Base-by-base conservation (phyloP, 2,888 invertebrate species). In the Ennomos erosarius region DNA sequence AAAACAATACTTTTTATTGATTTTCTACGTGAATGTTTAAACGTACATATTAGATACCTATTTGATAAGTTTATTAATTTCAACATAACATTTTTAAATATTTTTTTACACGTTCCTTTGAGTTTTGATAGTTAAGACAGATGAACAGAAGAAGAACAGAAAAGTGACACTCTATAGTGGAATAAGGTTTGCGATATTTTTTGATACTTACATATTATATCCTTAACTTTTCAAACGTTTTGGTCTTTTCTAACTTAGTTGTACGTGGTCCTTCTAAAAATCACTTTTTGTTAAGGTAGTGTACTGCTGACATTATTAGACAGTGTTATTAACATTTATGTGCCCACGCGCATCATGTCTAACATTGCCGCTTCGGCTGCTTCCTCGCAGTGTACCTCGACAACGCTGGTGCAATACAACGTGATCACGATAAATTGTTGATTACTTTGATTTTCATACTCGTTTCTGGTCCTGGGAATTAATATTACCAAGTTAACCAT, bases 341-440 rank as follows among this genome's bases (percentile, higher is more conserved):
- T 26, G 55, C 59, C 59, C 59, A 60, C 55, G 59, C 59, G 35
- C 16, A 46, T 55, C 55, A 51, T 55, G 59, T 60, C 50, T 47
- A 51, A 44, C 36, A 46, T 55, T 26, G 51, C 55, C 12, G 48
- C 50, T 60, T 47, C 55, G 51, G 47, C 55, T 26, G 48, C 55
- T 60, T 51, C 55, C 59, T 55, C 38, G 35, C 47, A 44, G 26
- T 35, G 8, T 34, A 10, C 39, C 11, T 37, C 11, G 39, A 60
- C 45, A 51, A 34, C 39, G 59, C 39, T 47, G 47, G 44, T n/a
- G 58, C 13, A 59, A 46, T 46, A 26, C 35, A 55, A 55, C 10
- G 44, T 16, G 47, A 52, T 54, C 49, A 12, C 45, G n/a, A 55
- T 59, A 59, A 54, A 59, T 55, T 46, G 42, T 55, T 42, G 13